Percentiles rank a stretch among this genome's conserved stretches.
phyloP scores from a whole-genome alignment of 2,888 invertebrate genomes.

The Drosophila sordidapex region DNA sequence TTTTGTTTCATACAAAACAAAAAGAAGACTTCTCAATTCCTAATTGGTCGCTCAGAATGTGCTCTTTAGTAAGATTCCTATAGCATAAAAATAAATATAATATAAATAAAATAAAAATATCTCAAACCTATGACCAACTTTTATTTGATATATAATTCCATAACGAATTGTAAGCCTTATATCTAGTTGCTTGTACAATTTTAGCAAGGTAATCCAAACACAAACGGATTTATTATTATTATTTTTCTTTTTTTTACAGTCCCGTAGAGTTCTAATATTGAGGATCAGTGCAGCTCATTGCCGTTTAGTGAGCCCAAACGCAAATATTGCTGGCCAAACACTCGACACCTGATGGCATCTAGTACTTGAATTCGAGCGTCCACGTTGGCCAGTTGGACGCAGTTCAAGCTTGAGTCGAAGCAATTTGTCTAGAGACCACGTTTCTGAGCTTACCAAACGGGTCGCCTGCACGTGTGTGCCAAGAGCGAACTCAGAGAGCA shows the following conservation, averaged over 20 bases:
- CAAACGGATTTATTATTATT: slow-evolving; percentile 31
- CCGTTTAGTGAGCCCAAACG: slow-evolving; percentile 68
- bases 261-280: slow-evolving; percentile 19
- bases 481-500: slow-evolving; percentile 15
- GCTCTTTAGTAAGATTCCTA: background rate
- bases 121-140: background rate
- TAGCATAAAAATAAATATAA: too few species aligned
- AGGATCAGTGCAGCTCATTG: slow-evolving; percentile 36
- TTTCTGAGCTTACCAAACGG: slow-evolving; percentile 62
- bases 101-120: background rate
- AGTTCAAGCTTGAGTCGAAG: slow-evolving; percentile 29
- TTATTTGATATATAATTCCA: background rate
- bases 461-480: slow-evolving; percentile 63
- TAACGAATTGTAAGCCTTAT: background rate
- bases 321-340: slow-evolving; percentile 83
- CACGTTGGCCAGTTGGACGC: slow-evolving; percentile 44
- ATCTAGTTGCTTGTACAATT: background rate
- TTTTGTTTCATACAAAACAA: background rate
- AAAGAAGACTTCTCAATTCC: background rate
- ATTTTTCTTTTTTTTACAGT: slow-evolving; percentile 50
- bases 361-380: slow-evolving; percentile 32
- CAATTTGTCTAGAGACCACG: slow-evolving; percentile 70
- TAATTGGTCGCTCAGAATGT: background rate
- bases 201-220: background rate
- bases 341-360: slow-evolving; percentile 81